A percentile compares a stretch with the other conserved stretches of the same genome.
Conservation (phyloP, 2,113 vertebrate genomes). For the Saccopteryx bilineata region DNA sequence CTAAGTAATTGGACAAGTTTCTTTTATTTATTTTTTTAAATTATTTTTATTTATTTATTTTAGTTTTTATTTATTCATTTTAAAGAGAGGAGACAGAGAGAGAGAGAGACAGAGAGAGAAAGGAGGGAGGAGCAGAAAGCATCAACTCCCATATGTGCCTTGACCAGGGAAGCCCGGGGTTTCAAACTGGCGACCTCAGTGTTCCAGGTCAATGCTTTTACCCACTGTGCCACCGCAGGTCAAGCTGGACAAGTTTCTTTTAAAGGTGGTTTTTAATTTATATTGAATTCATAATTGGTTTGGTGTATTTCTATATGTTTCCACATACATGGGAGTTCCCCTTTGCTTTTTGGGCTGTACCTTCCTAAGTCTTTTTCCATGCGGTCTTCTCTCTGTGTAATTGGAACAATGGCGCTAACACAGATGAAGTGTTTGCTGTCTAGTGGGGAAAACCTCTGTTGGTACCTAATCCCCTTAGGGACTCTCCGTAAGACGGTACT, state of each 20-base stretch:
- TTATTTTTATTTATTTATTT: no score
- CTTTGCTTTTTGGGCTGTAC: constrained; percentile 25
- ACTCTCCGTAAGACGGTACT: background rate
- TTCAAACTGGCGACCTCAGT: no score
- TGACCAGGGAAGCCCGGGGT: no score
- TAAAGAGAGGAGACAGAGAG: no score
- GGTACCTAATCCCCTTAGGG: background rate
- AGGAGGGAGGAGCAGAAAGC: no score
- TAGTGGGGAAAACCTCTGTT: background rate
- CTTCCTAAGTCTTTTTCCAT: constrained; percentile 34
- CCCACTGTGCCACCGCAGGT: no score
- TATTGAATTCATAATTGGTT: constrained; percentile 25
- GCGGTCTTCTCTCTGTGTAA: background rate
- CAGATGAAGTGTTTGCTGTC: background rate
- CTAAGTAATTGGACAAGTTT: background rate
- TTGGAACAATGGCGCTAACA: background rate
- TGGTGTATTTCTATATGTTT: background rate
- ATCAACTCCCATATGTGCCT: no score
- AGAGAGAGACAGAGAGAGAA: no score
- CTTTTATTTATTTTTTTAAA: background rate
- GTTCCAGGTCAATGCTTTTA: no score
- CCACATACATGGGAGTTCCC: background rate
- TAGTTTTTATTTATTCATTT: no score
- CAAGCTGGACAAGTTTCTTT: background rate
- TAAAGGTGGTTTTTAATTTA: constrained; percentile 22